Evolutionary conservation across 1,140 invertebrate genomes (phyloP), one percentile per base, ranked within the genome.

Genomic region (Mizuhopecten yessoensis): DNA sequence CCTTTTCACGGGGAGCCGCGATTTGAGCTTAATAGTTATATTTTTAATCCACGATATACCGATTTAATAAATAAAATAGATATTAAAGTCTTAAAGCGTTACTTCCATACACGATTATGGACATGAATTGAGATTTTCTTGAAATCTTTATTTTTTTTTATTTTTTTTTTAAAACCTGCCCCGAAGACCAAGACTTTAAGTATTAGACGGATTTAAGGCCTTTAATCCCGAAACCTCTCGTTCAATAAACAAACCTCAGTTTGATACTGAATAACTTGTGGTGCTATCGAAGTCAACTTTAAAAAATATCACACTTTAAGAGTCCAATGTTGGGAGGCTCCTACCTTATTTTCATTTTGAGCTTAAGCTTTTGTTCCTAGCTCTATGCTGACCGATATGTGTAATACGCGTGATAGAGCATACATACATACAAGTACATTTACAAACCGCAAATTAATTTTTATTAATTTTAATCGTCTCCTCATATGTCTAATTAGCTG

Each of bases 231-330:
- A 23, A 75, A 29, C 57, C 57, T 9, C n/a, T 75, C 57, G 57
- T 75, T n/a, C 57, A 75, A 75, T 75, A 75, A 75, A 75, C 57
- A 75, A 75, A 75, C n/a, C 57, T 7, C 57, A 75, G n/a, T 75
- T n/a, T 75, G n/a, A n/a, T n/a, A n/a, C n/a, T n/a, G n/a, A 29
- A n/a, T 75, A 75, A 5, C 57, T 75, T 75, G 57, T 75, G n/a
- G 57, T 75, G 57, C 42, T 75, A 29, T 75, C 57, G 5, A 17
- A 75, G 57, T 29, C 57, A 17, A 45, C 42, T 9, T 45, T 17
- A 45, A 7, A n/a, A 75, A 75, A 75, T 13, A 75, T n/a, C 57
- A 9, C 11, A n/a, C 29, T 23, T 75, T 7, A 29, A 11, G 57
- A 29, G 5, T 13, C 7, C 57, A 75, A 29, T 75, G 57, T 3